A percentile compares a stretch with the other conserved stretches of the same genome.
Conservation (phyloP, 2,797 vertebrate genomes). For the Agapornis canus region DNA sequence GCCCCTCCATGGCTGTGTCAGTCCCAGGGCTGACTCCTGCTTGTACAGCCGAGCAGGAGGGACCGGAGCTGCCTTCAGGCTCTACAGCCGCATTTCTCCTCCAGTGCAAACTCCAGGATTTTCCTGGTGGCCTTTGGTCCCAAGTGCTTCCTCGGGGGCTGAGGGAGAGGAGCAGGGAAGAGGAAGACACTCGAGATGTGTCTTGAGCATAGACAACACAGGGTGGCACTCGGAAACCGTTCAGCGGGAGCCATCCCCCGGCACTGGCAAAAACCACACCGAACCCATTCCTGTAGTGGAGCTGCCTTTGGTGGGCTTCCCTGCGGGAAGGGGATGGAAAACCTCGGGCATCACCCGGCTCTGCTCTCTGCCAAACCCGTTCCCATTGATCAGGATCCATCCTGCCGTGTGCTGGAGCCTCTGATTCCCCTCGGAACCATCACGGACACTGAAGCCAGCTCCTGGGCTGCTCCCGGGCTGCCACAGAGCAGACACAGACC, state of each 20-base stretch:
- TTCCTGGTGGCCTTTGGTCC: background rate
- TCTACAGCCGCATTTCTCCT: background rate
- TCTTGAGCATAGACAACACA: background rate
- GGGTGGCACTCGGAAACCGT: background rate
- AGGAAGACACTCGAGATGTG: background rate
- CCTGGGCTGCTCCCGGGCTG: background rate
- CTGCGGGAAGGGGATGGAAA: background rate
- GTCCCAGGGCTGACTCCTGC: background rate
- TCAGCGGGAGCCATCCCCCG: fast-evolving
- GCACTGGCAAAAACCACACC: fast-evolving
- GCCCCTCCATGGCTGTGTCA: fast-evolving
- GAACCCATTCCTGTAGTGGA: fast-evolving
- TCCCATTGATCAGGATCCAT: background rate
- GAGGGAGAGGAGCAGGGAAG: background rate
- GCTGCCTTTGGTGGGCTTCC: background rate
- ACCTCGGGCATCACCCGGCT: background rate
- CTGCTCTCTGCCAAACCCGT: background rate
- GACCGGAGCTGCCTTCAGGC: background rate
- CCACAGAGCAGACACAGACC: background rate
- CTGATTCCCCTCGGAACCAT: background rate
- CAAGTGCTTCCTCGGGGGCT: fast-evolving
- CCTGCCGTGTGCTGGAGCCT: fast-evolving
- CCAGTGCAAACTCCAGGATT: fast-evolving
- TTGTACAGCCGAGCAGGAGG: background rate
- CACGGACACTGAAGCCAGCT: fast-evolving